Evolutionary conservation across 1,140 invertebrate species (phyloP), one percentile per base, ranked within the genome.

Genomic region (Achroia grisella): DNA sequence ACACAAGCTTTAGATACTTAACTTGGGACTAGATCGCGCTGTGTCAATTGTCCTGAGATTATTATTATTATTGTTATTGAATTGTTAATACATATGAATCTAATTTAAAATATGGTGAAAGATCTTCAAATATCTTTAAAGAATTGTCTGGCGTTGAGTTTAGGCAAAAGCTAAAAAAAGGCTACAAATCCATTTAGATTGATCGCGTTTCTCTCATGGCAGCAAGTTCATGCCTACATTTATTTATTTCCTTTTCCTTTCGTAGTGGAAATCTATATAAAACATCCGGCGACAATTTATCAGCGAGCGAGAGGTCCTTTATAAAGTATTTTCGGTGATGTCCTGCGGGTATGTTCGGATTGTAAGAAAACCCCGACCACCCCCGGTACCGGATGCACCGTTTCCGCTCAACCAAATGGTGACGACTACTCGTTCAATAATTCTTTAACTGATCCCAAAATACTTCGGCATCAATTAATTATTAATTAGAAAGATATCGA

Each of bases 261-360:
- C 10, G 10, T 23, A 46, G 27, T 46, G 31, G 39, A 40, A 56
- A 60, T 60, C 48, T 39, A 56, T 57, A 52, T 48, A 50, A 51
- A 62, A 46, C 48, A 57, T 53, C 54, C 54, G 53, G 47, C 35
- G 35, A 42, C 49, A 56, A 61, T 53, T 52, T 56, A 62, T 56
- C 50, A 62, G 48, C 17, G 47, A 34, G 44, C 45, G 41, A 42
- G 47, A 47, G 44, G 17, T 23, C 35, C 46, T 52, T 52, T 58
- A 44, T 45, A 52, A 58, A 55, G 48, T 62, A 55, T 58, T 62
- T 56, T 48, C 23, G 48, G 46, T 36, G 42, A 44, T 54, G 48
- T 52, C 52, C 54, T 51, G 48, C 45, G 53, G 49, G 55, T 51
- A 30, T 49, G 48, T 53, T 39, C 29, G 33, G 39, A 39, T 39